Percentiles rank a stretch among this genome's conserved stretches.
Conservation (phyloP, 1,140 invertebrate genomes). For the Littorina saxatilis region DNA sequence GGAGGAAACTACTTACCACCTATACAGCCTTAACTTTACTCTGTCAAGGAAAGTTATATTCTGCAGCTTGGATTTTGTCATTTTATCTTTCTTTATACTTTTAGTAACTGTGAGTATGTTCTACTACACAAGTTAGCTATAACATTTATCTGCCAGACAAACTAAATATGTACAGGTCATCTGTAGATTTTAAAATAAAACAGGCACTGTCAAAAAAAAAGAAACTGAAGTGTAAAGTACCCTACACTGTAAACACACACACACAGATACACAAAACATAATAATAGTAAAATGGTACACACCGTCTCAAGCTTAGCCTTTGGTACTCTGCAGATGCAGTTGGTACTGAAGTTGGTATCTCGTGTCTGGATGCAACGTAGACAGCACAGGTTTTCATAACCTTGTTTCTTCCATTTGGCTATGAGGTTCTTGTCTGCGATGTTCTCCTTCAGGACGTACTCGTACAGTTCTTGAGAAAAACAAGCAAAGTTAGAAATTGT, state of each 20-base stretch:
- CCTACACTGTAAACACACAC: neutral
- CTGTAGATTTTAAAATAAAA: neutral
- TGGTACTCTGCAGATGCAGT: slow-evolving; percentile 99
- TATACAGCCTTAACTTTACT: no score
- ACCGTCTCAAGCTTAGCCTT: slow-evolving; percentile 98
- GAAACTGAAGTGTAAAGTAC: neutral
- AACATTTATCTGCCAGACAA: no score
- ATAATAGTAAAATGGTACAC: slow-evolving; percentile 52
- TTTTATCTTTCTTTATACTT: no score
- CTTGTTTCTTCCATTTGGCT: slow-evolving; percentile 99
- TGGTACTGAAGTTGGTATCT: slow-evolving; percentile 99
- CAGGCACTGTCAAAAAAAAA: neutral
- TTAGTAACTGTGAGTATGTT: no score
- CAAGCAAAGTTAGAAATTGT: no score
- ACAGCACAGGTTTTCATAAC: slow-evolving; percentile 99
- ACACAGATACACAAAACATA: no score
- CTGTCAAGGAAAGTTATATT: no score
- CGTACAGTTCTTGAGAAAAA: slow-evolving; percentile 92
- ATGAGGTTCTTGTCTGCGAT: slow-evolving; percentile 98
- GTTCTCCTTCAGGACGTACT: slow-evolving; percentile 97
- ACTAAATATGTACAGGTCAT: no score
- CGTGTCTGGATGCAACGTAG: slow-evolving; percentile 98
- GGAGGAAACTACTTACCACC: no score
- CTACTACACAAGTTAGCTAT: no score
- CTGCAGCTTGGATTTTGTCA: no score